These are phyloP conservation scores for Drosophila parthenogenetica DNA, from an alignment of 2,888 invertebrate species.

Conservation along the genomic window DNA sequence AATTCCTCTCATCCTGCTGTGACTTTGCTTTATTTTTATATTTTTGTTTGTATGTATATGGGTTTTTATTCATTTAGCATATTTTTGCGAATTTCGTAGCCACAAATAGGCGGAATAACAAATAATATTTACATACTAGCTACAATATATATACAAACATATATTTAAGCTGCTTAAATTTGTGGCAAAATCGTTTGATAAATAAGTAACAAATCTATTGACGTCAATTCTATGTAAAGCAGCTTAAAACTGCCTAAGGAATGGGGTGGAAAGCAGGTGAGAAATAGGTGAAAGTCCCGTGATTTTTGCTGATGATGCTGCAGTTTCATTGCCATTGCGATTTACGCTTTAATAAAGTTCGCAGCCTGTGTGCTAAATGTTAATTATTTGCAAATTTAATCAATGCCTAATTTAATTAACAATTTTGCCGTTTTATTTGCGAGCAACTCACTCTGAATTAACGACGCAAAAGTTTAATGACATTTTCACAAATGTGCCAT, in stretches of 20 bases:
- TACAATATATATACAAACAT: conserved; percentile 6
- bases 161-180: conserved; percentile 66
- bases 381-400: conserved; percentile 73
- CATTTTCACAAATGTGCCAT: conserved; percentile 26
- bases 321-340: conserved; percentile 64
- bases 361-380: conserved; percentile 26
- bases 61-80: conserved; percentile 68
- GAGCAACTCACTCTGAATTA: conserved; percentile 24
- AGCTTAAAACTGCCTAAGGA: conserved; percentile 37
- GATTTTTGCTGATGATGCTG: conserved; percentile 26
- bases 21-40: conserved; percentile 13
- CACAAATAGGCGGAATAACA: conserved; percentile 60
- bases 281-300: conserved; percentile 46
- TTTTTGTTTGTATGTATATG: conserved; percentile 7
- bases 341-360: conserved; percentile 60
- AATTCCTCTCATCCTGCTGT: not conserved
- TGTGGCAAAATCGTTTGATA: conserved; percentile 46
- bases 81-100: conserved; percentile 70
- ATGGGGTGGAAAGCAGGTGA: not conserved
- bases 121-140: conserved; percentile 52
- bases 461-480: conserved; percentile 50
- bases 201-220: conserved; percentile 43
- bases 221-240: conserved; percentile 66
- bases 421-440: conserved; percentile 38
- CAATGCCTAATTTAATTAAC: conserved; percentile 72